Percentiles rank a stretch among this genome's conserved stretches.
Evolutionary conservation across 2,113 vertebrate genomes (phyloP).

Genomic region (Sceloporus tristichus): DNA sequence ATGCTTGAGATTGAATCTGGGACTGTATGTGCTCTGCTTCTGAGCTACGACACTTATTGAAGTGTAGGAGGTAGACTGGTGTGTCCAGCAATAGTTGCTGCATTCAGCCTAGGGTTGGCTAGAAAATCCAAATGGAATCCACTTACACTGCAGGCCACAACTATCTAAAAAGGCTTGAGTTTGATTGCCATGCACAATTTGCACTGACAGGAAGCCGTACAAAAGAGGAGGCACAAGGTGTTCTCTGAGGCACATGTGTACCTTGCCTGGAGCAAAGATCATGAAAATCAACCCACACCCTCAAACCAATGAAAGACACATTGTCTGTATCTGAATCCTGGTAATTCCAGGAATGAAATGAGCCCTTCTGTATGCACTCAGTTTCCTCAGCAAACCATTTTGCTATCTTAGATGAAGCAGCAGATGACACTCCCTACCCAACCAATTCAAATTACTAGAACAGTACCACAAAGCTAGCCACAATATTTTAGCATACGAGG

Average conservation of each 20-base stretch:
- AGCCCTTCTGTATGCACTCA: not conserved
- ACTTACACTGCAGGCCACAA: not conserved
- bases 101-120: not conserved
- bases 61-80: not conserved
- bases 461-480: too few species aligned
- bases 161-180: too few species aligned
- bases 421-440: too few species aligned
- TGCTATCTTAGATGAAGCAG: too few species aligned
- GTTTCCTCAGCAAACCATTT: too few species aligned
- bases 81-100: not conserved
- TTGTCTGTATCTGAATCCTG: not conserved
- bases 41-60: not conserved
- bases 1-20: not conserved
- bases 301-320: not conserved
- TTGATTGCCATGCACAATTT: not conserved
- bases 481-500: too few species aligned
- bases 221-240: not conserved
- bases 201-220: not conserved
- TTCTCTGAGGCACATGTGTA: not conserved
- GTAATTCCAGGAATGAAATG: not conserved
- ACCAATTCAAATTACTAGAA: too few species aligned
- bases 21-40: not conserved
- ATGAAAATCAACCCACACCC: not conserved
- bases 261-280: not conserved
- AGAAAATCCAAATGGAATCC: not conserved